phyloP scores from a whole-genome alignment of 2,113 vertebrate genomes.

The Dendropsophus ebraccatus region DNA sequence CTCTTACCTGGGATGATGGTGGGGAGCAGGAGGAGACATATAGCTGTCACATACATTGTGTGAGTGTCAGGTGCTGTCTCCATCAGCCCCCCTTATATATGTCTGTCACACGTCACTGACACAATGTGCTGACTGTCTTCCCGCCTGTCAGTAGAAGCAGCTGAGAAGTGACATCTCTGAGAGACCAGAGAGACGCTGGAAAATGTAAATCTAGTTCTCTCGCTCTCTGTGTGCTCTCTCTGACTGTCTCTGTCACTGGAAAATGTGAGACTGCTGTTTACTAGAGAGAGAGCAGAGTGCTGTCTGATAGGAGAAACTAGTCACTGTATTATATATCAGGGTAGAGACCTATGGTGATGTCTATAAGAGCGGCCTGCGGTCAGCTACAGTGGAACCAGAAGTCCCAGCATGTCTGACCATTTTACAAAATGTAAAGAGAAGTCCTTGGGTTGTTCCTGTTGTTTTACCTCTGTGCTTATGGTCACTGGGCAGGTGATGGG shows the following conservation, averaged over 20 bases:
- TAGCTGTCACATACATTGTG: not conserved
- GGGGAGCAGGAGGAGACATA: conserved; percentile 20
- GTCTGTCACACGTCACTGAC: conserved; percentile 31
- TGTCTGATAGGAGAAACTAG: no score
- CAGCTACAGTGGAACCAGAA: not conserved
- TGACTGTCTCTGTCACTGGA: conserved; percentile 41
- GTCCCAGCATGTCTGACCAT: not conserved
- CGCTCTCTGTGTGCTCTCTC: not conserved
- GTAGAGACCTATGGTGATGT: not conserved
- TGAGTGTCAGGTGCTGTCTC: not conserved
- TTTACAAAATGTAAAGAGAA: no score
- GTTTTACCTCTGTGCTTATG: no score
- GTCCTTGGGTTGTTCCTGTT: no score
- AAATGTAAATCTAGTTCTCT: conserved; percentile 17
- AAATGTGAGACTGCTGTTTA: conserved; percentile 48
- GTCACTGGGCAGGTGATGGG: no score
- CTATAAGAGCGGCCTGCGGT: not conserved
- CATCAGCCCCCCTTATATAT: conserved; percentile 22
- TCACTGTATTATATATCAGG: not conserved
- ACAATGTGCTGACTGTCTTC: conserved; percentile 54
- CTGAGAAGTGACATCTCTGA: conserved; percentile 47
- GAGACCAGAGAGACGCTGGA: conserved; percentile 20
- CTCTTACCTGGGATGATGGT: conserved; percentile 36
- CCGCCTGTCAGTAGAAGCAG: not conserved
- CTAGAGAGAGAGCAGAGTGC: not conserved